Base-by-base conservation (phyloP, 2,113 vertebrate genomes). In the Porphyrio hochstetteri region DNA sequence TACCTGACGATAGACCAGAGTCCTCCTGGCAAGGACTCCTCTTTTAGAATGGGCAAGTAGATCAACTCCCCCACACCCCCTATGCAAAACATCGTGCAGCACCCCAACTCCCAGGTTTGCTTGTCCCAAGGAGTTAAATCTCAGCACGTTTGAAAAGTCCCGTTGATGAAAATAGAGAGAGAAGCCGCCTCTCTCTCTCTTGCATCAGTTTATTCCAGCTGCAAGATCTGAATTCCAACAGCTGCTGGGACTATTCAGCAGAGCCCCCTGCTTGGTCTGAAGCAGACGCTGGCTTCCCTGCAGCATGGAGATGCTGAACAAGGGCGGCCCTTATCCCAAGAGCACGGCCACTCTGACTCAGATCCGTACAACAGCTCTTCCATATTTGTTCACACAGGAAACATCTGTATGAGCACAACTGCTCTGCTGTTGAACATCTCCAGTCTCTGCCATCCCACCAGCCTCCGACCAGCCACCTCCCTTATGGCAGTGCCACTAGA, bases 31-130 rank as follows among this genome's bases (percentile, higher is more conserved):
- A 50, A 59, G 52, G 46, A 5, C 35, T 76, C n/a, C 13, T 8
- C 17, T 61, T 75, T 52, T 23, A 0, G 5, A 46, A 23, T 0
- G 5, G 27, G 8, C 25, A 38, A 36, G 5, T 0, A 57, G 65
- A 19, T 75, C 57, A 48, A 77, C 2, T 3, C 24, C 65, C 61
- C 14, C 27, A 28, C 29, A n/a, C 25, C 11, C 28, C 13, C 18
- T 7, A 10, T 36, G 16, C 14, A 29, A 38, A 55, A 23, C 7
- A 12, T 2, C 1, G 8, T 2, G 17, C 61, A 14, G 29, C 2
- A 16, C 42, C 29, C 42, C 2, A n/a, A 38, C 17, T 75, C 44
- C 38, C 86, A 46, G 16, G 16, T 53, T 36, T 79, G 60, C 24
- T 69, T 79, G 57, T 55, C 50, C 55, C 31, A 8, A 27, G 17